A percentile compares a stretch with the other conserved stretches of the same genome.
phyloP scores from a whole-genome alignment of 2,113 vertebrate species.

The Agelaius tricolor region DNA sequence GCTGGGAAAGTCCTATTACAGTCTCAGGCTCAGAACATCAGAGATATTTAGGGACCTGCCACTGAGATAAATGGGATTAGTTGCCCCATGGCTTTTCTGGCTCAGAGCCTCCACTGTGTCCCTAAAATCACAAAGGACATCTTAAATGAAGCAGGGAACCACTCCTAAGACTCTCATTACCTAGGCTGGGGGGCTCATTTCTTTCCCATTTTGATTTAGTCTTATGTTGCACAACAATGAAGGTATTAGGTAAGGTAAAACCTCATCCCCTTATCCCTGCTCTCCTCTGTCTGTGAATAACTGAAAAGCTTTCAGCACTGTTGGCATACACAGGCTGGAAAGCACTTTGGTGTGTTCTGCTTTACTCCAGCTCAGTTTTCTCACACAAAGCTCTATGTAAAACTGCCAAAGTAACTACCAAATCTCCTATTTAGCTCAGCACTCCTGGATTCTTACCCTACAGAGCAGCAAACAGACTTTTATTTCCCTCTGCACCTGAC shows the following conservation, averaged over 20 bases:
- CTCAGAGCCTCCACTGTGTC: neutral
- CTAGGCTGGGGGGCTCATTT: neutral
- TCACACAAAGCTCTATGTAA: neutral
- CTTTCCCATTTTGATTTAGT: conserved; percentile 3
- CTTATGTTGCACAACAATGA: neutral
- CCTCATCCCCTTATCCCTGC: rapidly evolving
- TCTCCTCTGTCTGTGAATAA: neutral
- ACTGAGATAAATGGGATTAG: conserved; percentile 56
- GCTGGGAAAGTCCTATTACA: conserved; percentile 28
- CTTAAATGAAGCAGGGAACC: neutral
- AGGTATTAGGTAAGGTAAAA: neutral
- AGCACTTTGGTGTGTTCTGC: neutral
- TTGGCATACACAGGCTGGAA: neutral
- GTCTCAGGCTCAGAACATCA: neutral
- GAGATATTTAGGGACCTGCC: conserved; percentile 50
- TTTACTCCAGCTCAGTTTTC: neutral
- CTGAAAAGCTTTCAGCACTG: neutral
- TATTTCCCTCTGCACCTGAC: neutral
- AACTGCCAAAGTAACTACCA: neutral
- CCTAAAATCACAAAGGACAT: conserved; percentile 57
- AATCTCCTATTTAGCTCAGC: neutral
- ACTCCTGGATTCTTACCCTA: neutral
- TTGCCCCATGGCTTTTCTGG: conserved; percentile 21
- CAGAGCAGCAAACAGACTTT: neutral
- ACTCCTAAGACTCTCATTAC: neutral